phyloP scores from a whole-genome alignment of 2,113 vertebrate species.

The Sinosuthora webbiana region DNA sequence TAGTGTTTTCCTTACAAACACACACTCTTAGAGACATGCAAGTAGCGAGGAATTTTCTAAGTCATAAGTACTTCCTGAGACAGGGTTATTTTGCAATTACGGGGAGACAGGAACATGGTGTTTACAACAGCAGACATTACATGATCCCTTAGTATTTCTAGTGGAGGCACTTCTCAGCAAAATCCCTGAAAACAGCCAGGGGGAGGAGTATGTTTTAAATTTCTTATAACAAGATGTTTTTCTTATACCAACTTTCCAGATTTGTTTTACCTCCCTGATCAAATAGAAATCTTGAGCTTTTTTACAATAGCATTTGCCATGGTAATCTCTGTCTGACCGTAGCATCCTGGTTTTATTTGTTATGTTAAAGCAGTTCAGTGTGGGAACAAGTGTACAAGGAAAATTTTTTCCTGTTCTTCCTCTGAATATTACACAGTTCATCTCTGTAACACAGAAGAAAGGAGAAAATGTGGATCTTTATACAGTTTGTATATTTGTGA shows the following conservation, averaged over 20 bases:
- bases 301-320: background rate
- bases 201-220: background rate
- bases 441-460: background rate
- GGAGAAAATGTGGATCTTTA: background rate
- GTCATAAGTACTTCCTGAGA: background rate
- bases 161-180: background rate
- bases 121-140: background rate
- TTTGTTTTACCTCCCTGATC: background rate
- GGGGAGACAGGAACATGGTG: background rate
- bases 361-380: background rate
- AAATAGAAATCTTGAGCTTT: background rate
- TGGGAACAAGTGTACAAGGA: background rate
- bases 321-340: background rate
- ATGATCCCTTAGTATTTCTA: background rate
- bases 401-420: background rate
- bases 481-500: background rate
- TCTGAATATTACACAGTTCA: background rate
- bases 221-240: background rate
- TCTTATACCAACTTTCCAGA: background rate
- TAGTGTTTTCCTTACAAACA: background rate
- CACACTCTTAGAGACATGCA: background rate
- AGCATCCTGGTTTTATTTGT: background rate
- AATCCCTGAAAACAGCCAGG: background rate
- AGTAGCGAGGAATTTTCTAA: background rate
- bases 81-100: background rate